Evolutionary conservation across 1,140 invertebrate species (phyloP), one percentile per base, ranked within the genome.

Genomic region (Meloidogyne exigua): DNA sequence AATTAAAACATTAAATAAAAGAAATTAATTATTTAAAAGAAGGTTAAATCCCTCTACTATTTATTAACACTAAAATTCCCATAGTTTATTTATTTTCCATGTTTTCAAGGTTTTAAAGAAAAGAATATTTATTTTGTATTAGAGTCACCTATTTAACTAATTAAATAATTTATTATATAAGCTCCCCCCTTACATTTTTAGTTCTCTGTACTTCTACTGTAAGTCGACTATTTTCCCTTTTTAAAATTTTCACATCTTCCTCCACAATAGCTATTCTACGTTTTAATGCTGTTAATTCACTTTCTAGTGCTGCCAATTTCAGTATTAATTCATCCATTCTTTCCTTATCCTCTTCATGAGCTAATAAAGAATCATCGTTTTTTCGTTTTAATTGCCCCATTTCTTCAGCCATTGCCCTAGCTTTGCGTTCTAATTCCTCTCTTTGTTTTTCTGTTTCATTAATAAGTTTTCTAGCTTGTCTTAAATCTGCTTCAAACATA

Each of bases 401-500:
- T n/a, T 87, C 85, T 25, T 88, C 79, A 23, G 74, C 75, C 62
- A 87, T 67, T 57, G 76, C 76, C 23, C 74, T 68, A 25, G 77
- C 78, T 18, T 84, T 76, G 63, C 75, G 68, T 39, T 72, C 70
- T 44, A 82, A 72, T 13, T 82, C 80, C n/a, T 70, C 62, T 23
- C 82, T 72, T 23, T 84, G 66, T 28, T 66, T 57, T 28, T 82
- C 68, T 26, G 80, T 67, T 44, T 82, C 81, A 13, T 84, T 83
- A 28, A 84, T 63, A 15, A 84, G 23, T 65, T 78, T 79, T 68
- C 42, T 78, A 23, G 87, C 87, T 63, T 80, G 75, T 63, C 76
- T 78, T 75, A 90, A 75, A 75, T 90, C 89, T n/a, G 83, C 85
- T 68, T 90, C 90, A 81, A 89, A 90, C 87, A 90, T 89, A 39